Conservation (phyloP, 2,797 vertebrate species). For the Anguilla marmorata region DNA sequence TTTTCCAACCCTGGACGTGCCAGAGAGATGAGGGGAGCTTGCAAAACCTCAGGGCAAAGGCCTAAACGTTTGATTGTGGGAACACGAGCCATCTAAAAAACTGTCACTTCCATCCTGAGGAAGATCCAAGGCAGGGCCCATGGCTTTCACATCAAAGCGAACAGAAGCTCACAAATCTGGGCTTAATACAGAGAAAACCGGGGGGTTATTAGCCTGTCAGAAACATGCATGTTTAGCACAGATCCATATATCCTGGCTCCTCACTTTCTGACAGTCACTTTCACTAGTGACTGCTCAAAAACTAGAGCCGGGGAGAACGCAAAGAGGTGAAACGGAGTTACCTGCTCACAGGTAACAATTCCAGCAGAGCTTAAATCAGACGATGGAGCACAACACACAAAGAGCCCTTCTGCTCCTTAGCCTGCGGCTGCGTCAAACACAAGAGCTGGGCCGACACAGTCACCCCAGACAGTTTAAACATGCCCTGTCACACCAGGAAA, state of each 20-base stretch:
- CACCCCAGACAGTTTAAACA: slow-evolving; percentile 20
- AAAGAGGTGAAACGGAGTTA: background rate
- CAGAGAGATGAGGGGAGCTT: background rate
- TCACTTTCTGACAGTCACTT: slow-evolving; percentile 4
- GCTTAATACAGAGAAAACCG: background rate
- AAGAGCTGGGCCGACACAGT: slow-evolving; percentile 2
- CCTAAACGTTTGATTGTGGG: slow-evolving; percentile 3
- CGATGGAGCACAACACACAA: background rate
- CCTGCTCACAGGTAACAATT: background rate
- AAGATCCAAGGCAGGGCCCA: slow-evolving; percentile 13
- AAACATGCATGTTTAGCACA: background rate
- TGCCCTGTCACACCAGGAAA: slow-evolving; percentile 6
- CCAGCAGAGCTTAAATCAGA: background rate
- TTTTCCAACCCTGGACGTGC: background rate
- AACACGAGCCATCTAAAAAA: background rate
- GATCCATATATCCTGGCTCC: background rate
- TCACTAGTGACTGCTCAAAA: background rate
- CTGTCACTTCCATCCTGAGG: slow-evolving; percentile 6
- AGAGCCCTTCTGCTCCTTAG: background rate
- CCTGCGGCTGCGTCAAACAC: background rate
- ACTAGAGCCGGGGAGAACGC: background rate
- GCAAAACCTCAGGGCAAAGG: slow-evolving; percentile 13
- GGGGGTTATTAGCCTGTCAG: slow-evolving; percentile 14
- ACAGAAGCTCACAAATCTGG: slow-evolving; percentile 16
- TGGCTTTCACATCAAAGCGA: slow-evolving; percentile 18